Percentiles rank a stretch among this genome's conserved stretches.
These are phyloP conservation scores for Micronycteris hirsuta DNA, from an alignment of 2,113 vertebrate genomes.

Conservation along the genomic window DNA sequence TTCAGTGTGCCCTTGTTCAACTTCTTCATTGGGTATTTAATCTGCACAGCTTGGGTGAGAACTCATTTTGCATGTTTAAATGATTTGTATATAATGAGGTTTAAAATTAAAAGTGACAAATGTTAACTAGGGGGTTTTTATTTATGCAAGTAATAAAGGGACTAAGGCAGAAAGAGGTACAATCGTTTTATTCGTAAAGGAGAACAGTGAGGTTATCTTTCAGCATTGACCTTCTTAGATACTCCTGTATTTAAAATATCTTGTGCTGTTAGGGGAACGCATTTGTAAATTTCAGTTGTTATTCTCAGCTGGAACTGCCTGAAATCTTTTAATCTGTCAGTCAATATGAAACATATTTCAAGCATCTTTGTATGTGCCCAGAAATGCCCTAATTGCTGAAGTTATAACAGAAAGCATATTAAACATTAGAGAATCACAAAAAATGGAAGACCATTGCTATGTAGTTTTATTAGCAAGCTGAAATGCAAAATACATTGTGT, in stretches of 20 bases:
- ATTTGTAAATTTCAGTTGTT: not conserved
- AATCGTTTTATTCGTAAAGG: not conserved
- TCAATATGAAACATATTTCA: not conserved
- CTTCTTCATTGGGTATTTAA: not conserved
- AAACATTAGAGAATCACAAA: not conserved
- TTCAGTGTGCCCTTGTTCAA: not conserved
- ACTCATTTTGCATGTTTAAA: not conserved
- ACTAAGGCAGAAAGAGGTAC: not conserved
- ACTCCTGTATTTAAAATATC: not conserved
- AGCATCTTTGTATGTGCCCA: not conserved
- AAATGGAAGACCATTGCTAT: not conserved
- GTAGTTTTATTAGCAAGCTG: not conserved
- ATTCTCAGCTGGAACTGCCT: not conserved
- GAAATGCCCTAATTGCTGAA: not conserved
- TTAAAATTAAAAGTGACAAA: not conserved
- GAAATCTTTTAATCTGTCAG: not conserved
- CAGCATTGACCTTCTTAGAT: not conserved
- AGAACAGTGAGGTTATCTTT: not conserved
- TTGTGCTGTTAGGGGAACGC: not conserved
- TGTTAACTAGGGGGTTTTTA: not conserved
- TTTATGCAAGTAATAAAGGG: not conserved
- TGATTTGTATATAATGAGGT: not conserved
- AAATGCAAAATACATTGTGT: not conserved
- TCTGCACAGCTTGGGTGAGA: not conserved
- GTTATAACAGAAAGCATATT: not conserved